phyloP scores from a whole-genome alignment of 23 tunicate genomes.

The Diplosoma virens region DNA sequence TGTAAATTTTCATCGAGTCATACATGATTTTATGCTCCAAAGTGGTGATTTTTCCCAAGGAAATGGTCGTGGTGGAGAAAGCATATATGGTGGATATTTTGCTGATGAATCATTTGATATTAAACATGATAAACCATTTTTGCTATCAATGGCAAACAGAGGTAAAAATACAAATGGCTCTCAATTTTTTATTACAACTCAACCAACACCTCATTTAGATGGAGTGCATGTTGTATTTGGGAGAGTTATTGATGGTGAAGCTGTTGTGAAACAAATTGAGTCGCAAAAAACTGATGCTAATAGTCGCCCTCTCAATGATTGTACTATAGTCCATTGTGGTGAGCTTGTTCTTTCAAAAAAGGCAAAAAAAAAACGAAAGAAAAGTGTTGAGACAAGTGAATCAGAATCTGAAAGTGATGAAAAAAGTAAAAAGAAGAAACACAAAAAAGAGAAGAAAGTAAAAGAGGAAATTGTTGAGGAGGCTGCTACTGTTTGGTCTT shows the following conservation, averaged over 20 bases:
- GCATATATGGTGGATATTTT: conserved; percentile 94
- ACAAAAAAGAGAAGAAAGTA: conserved; percentile 56
- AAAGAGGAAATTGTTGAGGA: conserved; percentile 24
- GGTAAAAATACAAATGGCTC: conserved; percentile 95
- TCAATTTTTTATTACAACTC: conserved; percentile 96
- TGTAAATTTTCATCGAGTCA: conserved; percentile 77
- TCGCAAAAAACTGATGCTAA: conserved; percentile 81
- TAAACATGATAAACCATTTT: conserved; percentile 85
- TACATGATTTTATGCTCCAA: conserved; percentile 87
- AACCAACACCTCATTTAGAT: conserved; percentile 94
- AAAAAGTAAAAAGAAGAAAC: conserved; percentile 73
- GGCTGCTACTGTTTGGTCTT: conserved; percentile 16
- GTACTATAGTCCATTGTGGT: conserved; percentile 91
- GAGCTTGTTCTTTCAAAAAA: conserved; percentile 74
- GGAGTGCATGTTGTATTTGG: conserved; percentile 96
- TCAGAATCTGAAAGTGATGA: conserved; percentile 59
- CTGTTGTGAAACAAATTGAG: conserved; percentile 77
- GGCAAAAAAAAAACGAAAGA: conserved; percentile 62
- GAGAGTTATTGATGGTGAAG: conserved; percentile 75
- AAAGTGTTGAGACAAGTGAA: conserved; percentile 27
- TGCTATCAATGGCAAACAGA: conserved; percentile 96
- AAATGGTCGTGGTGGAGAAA: conserved; percentile 96
- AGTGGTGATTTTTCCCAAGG: conserved; percentile 92
- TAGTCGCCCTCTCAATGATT: conserved; percentile 75
- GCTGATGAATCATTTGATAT: conserved; percentile 81